Evolutionary conservation across 1,140 invertebrate species (phyloP), one percentile per base, ranked within the genome.

Genomic region (Branchinecta lynchi): DNA sequence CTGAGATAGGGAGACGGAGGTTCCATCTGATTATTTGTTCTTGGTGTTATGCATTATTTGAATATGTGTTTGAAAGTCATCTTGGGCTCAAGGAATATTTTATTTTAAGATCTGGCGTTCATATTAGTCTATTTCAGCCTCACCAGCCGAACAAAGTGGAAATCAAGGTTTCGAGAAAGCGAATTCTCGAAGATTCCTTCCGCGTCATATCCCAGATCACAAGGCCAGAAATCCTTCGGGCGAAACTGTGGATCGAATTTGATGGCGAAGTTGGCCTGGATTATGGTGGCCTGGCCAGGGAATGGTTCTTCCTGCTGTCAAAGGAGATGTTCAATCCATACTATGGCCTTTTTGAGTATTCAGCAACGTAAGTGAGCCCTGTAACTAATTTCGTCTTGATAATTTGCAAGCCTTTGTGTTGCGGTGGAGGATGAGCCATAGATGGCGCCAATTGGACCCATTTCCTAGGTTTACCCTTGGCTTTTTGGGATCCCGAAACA

Each of bases 311-410:
- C 82, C 83, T 98, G 44, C 80, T 99, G 43, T 98, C 94, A 0
- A 96, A 96, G 80, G 95, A 99, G 84, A 98, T 98, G 93, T 98
- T 98, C 79, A 98, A 98, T 82, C 96, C 96, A 1, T 98, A 98
- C 77, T 99, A 99, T 80, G 95, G 95, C 0, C 83, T 99, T 17
- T 99, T 99, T 83, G 95, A 99, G 81, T 98, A 98, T 83, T 97
- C 94, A 12, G 95, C 96, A 15, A 96, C 95, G 92, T 89, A 81
- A 84, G 86, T 83, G 68, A 32, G 32, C 32, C 32, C 5, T 32
- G 32, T 32, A 32, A 32, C 7, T 71, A 21, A 20, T 6, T 73
- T 44, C 21, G 20, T 32, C 21, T 70, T 43, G 20, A 32, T 72
- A 17, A 20, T 70, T 60, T 72, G 32, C 32, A 32, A 32, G 2